Evolutionary conservation across 2,797 vertebrate genomes (phyloP), one percentile per base, ranked within the genome.

Genomic region (Pitangus sulphuratus): DNA sequence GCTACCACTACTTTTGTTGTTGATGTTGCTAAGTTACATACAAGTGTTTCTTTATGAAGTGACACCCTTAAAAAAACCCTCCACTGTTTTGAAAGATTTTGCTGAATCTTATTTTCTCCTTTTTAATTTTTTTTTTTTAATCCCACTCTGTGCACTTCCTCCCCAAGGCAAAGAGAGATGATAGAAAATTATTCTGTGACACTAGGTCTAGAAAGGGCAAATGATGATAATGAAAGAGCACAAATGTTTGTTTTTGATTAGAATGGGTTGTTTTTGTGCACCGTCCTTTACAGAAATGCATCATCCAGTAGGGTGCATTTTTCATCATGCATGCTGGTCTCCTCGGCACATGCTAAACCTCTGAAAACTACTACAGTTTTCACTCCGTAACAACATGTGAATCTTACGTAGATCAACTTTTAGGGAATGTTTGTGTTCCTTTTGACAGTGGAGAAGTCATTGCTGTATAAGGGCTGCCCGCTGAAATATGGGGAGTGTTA

Each of bases 11-110:
- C 51, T 82, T 87, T 31, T 80, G 82, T 92, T 94, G 40, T 74
- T 77, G 64, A 51, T 77, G 89, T 95, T 95, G 83, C 89, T 90
- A 96, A 70, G 90, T 80, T 94, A 94, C 90, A 11, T 4, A 3
- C n/a, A 87, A 89, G 56, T 89, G 71, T 90, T 92, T 89, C 44
- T 89, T 93, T 71, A 87, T 39, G 37, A 90, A 84, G 78, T 76
- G 69, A 57, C 58, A 53, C 30, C 15, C 58, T 64, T 80, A 47
- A 86, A 84, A 83, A 87, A 44, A 33, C 1, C 3, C 42, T 87
- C 24, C 1, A 12, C 30, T 58, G 11, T 20, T 95, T 87, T 65
- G 64, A 83, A 80, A 85, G 61, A 51, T 75, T 75, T 93, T 95
- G 74, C 42, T 93, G 82, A 83, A 81, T 84, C 33, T 85, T 76